Evolutionary conservation across 1,140 invertebrate genomes (phyloP).

Genomic region (Diorhabda sublineata): DNA sequence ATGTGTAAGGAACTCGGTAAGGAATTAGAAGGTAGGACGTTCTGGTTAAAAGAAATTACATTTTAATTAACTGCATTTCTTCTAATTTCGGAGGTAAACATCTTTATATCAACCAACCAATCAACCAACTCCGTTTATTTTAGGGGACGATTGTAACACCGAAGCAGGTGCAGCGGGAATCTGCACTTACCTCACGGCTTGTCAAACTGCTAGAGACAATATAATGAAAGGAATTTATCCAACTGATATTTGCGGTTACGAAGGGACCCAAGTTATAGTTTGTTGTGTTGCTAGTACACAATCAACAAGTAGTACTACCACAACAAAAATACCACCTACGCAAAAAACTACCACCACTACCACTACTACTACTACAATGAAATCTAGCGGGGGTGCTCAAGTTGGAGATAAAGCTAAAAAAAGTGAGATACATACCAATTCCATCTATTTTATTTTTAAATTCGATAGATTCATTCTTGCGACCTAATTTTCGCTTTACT

Average conservation of each 20-base stretch:
- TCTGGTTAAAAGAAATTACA: no score
- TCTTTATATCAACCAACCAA: no score
- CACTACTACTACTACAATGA: conserved; percentile 3
- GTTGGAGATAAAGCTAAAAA: conserved; percentile 20
- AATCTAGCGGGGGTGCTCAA: conserved; percentile 9
- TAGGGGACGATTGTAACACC: conserved; percentile 28
- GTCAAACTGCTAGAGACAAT: conserved; percentile 27
- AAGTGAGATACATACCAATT: conserved; percentile 15
- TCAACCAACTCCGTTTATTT: neutral
- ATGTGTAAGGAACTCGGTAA: no score
- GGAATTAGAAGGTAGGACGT: no score
- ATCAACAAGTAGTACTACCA: neutral
- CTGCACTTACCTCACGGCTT: conserved; percentile 27
- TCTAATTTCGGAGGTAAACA: no score
- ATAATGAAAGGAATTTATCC: conserved; percentile 27
- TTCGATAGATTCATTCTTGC: no score
- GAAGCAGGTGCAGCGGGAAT: conserved; percentile 16
- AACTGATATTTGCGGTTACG: conserved; percentile 30
- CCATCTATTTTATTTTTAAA: no score
- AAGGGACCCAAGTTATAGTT: conserved; percentile 31
- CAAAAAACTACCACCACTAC: conserved; percentile 6
- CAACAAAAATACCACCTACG: neutral
- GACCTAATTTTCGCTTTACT: no score
- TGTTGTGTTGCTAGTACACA: conserved; percentile 27
- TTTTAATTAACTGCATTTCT: no score